A percentile compares a stretch with the other conserved stretches of the same genome.
phyloP scores from a whole-genome alignment of 2,797 vertebrate species.

The Pipistrellus nathusii region DNA sequence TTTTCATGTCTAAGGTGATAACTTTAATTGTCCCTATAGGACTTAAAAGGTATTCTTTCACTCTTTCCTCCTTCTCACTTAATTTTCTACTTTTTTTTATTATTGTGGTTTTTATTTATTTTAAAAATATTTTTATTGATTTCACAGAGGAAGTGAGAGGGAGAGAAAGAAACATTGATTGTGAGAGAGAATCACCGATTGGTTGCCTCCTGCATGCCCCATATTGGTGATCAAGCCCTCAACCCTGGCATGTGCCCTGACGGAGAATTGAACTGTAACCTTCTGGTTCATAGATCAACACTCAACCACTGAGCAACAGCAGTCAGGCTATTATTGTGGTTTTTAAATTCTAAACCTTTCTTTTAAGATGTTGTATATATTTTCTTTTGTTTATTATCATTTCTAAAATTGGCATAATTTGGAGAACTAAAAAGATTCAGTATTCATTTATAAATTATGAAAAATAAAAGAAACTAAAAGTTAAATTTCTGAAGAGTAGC shows the following conservation, averaged over 20 bases:
- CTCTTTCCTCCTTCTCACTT: not conserved
- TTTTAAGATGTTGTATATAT: not conserved
- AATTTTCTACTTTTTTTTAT: slow-evolving; percentile 2
- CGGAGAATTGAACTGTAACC: too few relatives aligned
- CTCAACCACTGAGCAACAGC: too few relatives aligned
- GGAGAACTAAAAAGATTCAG: not conserved
- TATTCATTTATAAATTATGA: not conserved
- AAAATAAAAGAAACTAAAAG: slow-evolving; percentile 36
- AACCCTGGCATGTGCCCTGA: too few relatives aligned
- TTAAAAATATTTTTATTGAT: too few relatives aligned
- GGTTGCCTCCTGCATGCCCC: too few relatives aligned
- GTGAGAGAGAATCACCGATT: too few relatives aligned
- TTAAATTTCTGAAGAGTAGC: slow-evolving; percentile 10
- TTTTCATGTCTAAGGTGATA: not conserved
- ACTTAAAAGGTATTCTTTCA: not conserved
- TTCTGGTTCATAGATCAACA: too few relatives aligned
- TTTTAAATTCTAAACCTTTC: not conserved
- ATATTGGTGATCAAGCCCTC: too few relatives aligned
- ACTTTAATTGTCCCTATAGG: not conserved
- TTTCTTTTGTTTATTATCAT: not conserved
- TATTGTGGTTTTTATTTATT: not conserved
- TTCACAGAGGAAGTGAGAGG: too few relatives aligned
- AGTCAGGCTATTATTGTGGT: too few relatives aligned
- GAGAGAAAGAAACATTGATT: too few relatives aligned
- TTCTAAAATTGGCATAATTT: slow-evolving; percentile 11